Conservation (phyloP, 2,113 vertebrate species). For the Corythaeola cristata region DNA sequence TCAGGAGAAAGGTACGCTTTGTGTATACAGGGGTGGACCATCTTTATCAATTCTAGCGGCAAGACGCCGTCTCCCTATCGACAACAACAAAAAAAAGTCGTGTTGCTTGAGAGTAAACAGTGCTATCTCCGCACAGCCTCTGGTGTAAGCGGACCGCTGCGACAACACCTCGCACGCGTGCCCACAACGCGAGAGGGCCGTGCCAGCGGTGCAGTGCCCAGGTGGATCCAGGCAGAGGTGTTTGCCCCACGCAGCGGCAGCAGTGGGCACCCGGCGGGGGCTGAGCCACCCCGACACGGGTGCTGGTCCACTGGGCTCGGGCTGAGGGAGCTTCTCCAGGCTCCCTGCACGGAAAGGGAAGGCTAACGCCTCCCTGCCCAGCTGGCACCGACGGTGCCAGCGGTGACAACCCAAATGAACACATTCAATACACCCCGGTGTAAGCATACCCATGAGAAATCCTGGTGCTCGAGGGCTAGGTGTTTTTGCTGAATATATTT, state of each 20-base stretch:
- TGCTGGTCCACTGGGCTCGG: rapidly evolving
- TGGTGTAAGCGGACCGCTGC: rapidly evolving
- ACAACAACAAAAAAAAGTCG: too few species aligned
- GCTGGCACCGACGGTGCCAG: not conserved
- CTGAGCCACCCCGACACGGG: rapidly evolving
- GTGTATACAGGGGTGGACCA: not conserved
- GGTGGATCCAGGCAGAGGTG: rapidly evolving
- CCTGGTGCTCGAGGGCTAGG: rapidly evolving
- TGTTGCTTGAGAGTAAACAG: not conserved
- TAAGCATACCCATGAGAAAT: rapidly evolving
- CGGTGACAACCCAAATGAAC: rapidly evolving
- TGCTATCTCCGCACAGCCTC: not conserved
- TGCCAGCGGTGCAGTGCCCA: not conserved
- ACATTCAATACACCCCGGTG: rapidly evolving
- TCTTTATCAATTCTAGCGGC: not conserved
- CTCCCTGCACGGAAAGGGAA: rapidly evolving
- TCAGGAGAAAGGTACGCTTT: not conserved
- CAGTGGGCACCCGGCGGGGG: rapidly evolving
- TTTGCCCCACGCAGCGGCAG: not conserved
- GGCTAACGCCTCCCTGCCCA: rapidly evolving
- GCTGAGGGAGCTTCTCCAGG: not conserved
- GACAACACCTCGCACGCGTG: rapidly evolving
- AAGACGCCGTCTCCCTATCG: not conserved
- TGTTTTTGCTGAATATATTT: rapidly evolving
- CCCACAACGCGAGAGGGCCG: rapidly evolving